Evolutionary conservation across 2,888 invertebrate species (phyloP).

Genomic region (Oligia latruncula): DNA sequence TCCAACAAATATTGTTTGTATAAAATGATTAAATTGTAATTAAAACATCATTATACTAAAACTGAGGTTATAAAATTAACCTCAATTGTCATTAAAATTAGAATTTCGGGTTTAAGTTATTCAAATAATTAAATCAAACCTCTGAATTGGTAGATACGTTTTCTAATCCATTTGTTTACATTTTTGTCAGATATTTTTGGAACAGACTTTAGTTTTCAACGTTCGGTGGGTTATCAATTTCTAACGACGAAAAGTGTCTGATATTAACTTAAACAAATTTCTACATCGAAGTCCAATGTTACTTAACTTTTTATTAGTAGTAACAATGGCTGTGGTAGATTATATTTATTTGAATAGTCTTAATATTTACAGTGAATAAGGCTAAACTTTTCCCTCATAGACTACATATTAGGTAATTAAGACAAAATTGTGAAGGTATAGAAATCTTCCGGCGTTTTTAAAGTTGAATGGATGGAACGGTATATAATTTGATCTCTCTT

Average conservation of each 20-base stretch:
- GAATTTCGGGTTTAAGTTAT: neutral
- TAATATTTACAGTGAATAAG: conserved; percentile 35
- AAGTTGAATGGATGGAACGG: conserved; percentile 58
- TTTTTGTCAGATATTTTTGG: neutral
- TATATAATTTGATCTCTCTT: conserved; percentile 72
- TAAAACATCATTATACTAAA: neutral
- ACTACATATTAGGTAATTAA: conserved; percentile 36
- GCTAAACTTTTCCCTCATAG: conserved; percentile 39
- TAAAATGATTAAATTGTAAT: neutral
- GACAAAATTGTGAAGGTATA: conserved; percentile 52
- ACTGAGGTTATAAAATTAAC: too few species aligned
- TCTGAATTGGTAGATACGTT: neutral
- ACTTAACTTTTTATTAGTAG: conserved; percentile 72
- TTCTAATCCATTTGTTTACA: neutral
- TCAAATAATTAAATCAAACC: neutral
- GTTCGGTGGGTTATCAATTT: neutral
- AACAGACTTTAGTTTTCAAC: neutral
- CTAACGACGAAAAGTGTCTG: conserved; percentile 33
- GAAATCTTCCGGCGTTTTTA: conserved; percentile 37
- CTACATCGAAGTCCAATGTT: conserved; percentile 74
- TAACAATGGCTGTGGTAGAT: conserved; percentile 78
- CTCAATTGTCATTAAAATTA: neutral
- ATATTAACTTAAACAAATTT: conserved; percentile 38
- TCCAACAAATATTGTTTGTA: neutral
- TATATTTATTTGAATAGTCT: conserved; percentile 47